A percentile compares a stretch with the other conserved stretches of the same genome.
Evolutionary conservation across 2,888 invertebrate species (phyloP).

Genomic region (Galeopsomyia nigrocyanea): DNA sequence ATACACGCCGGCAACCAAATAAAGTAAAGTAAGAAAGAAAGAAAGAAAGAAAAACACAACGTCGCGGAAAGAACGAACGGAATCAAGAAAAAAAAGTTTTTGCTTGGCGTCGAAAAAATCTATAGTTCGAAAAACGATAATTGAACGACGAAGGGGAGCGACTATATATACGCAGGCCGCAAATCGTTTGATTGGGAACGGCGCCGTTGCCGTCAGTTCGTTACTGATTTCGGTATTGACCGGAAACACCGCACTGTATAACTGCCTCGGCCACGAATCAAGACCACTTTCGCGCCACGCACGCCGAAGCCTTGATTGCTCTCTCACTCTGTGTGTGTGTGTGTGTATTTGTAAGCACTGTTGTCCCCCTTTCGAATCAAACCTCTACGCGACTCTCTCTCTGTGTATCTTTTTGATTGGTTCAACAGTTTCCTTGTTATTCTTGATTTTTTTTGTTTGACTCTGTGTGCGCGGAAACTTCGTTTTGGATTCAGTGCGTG

Average conservation of each 20-base stretch:
- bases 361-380: too few species aligned
- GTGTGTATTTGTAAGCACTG: too few species aligned
- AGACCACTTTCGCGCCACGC: slow-evolving; percentile 35
- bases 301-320: slow-evolving; percentile 38
- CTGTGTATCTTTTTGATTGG: slow-evolving; percentile 7
- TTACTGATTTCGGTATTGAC: slow-evolving; percentile 49
- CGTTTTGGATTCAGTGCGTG: too few species aligned
- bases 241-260: slow-evolving; percentile 45
- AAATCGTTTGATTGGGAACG: slow-evolving; percentile 54
- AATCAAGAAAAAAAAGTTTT: slow-evolving; percentile 5
- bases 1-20: too few species aligned
- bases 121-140: not conserved
- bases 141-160: not conserved
- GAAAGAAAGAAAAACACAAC: not conserved
- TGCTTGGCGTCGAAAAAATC: slow-evolving; percentile 6
- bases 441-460: not conserved
- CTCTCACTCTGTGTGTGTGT: slow-evolving; percentile 6
- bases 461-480: too few species aligned
- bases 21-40: not conserved
- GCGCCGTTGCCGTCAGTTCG: slow-evolving; percentile 46
- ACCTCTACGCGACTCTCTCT: slow-evolving; percentile 5
- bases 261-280: slow-evolving; percentile 44
- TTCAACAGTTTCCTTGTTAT: slow-evolving; percentile 8
- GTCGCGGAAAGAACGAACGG: not conserved
- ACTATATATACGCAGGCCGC: slow-evolving; percentile 20